phyloP scores from a whole-genome alignment of 2,888 invertebrate genomes.

The Orthonevra nobilis region DNA sequence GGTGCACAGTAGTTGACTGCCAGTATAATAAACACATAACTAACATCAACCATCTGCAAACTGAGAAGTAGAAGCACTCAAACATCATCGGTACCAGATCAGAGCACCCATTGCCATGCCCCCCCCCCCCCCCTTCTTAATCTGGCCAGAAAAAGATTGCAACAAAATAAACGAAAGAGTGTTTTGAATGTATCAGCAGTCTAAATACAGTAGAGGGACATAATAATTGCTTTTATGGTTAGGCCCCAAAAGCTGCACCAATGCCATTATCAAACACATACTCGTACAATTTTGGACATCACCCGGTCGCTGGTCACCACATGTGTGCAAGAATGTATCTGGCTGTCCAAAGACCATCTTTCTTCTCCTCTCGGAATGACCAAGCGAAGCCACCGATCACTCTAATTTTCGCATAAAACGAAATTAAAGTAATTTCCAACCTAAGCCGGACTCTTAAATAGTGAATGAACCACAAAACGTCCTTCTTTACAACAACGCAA shows the following conservation, averaged over 20 bases:
- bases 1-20: conserved; percentile 45
- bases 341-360: conserved; percentile 4
- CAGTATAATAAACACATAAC: conserved; percentile 67
- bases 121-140: no score
- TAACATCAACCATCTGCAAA: conserved; percentile 63
- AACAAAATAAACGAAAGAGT: conserved; percentile 50
- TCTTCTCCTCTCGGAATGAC: conserved; percentile 33
- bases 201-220: conserved; percentile 60
- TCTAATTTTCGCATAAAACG: conserved; percentile 71
- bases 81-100: conserved; percentile 53
- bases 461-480: conserved; percentile 68
- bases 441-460: conserved; percentile 65
- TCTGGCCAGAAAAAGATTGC: conserved; percentile 32
- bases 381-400: conserved; percentile 58
- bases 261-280: no score
- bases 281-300: conserved; percentile 18
- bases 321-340: conserved; percentile 37
- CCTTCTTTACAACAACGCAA: conserved; percentile 4
- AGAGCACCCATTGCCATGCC: no score
- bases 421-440: conserved; percentile 69
- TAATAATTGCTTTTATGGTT: conserved; percentile 69
- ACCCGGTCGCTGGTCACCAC: conserved; percentile 35
- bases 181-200: conserved; percentile 44
- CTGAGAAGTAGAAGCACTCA: conserved; percentile 47
- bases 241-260: conserved; percentile 54